Conservation (phyloP, 2,113 vertebrate species). For the Gavia stellata region DNA sequence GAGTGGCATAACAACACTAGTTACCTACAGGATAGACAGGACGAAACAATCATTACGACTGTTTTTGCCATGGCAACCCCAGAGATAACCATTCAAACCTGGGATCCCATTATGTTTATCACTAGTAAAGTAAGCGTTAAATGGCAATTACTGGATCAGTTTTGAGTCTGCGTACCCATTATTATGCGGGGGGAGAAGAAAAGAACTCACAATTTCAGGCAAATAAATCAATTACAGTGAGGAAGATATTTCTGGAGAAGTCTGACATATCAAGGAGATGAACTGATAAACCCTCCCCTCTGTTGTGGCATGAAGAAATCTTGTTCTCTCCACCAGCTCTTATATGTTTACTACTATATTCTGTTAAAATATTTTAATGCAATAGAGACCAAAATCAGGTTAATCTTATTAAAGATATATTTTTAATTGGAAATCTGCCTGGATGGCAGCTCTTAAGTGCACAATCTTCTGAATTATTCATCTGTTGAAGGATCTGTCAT, state of each 20-base stretch:
- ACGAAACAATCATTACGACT: neutral
- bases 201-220: neutral
- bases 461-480: neutral
- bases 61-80: neutral
- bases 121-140: neutral
- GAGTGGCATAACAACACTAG: conserved; percentile 72
- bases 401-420: neutral
- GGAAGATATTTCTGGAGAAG: neutral
- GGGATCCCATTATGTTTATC: neutral
- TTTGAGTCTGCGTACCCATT: neutral
- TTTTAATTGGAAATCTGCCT: neutral
- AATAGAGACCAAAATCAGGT: neutral
- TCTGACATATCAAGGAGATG: neutral
- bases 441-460: neutral
- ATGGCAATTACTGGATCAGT: neutral
- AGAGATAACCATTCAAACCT: neutral
- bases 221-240: neutral
- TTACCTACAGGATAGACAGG: conserved; percentile 74
- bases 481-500: neutral
- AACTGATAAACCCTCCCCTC: neutral
- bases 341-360: neutral
- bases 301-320: neutral
- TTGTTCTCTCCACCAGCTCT: neutral
- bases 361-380: neutral
- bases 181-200: neutral